phyloP scores from a whole-genome alignment of 92 coral and sea anemone species.

The Porites lobata region DNA sequence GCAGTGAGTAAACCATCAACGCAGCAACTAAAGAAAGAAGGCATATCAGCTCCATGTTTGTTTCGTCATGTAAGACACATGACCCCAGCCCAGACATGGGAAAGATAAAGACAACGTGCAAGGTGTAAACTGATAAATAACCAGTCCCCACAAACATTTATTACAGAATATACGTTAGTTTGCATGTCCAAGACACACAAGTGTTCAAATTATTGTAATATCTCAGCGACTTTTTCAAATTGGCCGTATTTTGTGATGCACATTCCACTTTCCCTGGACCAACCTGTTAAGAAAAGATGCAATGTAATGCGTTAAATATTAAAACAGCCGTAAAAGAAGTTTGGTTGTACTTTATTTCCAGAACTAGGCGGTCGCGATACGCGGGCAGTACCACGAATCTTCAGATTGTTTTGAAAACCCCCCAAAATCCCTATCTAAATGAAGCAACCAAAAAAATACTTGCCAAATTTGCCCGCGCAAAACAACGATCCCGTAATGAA shows the following conservation, averaged over 20 bases:
- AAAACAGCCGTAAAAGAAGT: too few relatives aligned
- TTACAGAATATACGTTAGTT: conserved; percentile 67
- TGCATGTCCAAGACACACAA: conserved; percentile 59
- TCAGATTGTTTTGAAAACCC: too few relatives aligned
- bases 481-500: too few relatives aligned
- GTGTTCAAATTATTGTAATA: not conserved
- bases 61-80: conserved; percentile 98
- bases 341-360: too few relatives aligned
- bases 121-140: conserved; percentile 71
- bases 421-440: too few relatives aligned
- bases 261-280: too few relatives aligned
- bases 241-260: not conserved
- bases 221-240: not conserved
- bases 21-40: conserved; percentile 90
- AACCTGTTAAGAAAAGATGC: too few relatives aligned
- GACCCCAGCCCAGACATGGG: conserved; percentile 69
- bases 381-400: too few relatives aligned
- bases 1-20: conserved; percentile 84
- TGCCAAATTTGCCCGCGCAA: too few relatives aligned
- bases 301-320: too few relatives aligned
- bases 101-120: conserved; percentile 63
- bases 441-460: too few relatives aligned
- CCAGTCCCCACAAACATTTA: conserved; percentile 55
- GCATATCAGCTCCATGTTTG: conserved; percentile 97
- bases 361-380: too few relatives aligned